These are phyloP conservation scores for Eucidaris tribuloides DNA, from an alignment of 35 echinoderm and acorn worm species.

Conservation along the genomic window DNA sequence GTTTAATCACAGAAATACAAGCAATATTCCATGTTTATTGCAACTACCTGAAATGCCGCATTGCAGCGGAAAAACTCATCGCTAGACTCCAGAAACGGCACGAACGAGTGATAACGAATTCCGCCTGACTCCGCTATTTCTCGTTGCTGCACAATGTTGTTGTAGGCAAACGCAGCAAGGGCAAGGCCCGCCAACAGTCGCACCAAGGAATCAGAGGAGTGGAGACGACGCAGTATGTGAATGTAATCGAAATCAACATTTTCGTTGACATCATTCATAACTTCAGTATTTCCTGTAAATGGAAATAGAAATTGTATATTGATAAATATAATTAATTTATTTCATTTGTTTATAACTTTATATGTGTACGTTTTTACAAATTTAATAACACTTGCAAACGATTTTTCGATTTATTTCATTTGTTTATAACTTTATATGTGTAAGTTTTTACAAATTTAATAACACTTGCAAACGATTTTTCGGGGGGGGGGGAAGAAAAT, in stretches of 20 bases:
- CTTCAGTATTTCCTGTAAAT: slow-evolving; percentile 76
- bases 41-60: slow-evolving; percentile 96
- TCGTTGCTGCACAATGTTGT: slow-evolving; percentile 81
- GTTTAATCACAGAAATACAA: too few relatives aligned
- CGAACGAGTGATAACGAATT: slow-evolving; percentile 91
- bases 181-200: slow-evolving; percentile 74
- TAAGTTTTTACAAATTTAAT: too few relatives aligned
- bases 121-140: slow-evolving; percentile 98
- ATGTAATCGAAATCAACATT: slow-evolving; percentile 92
- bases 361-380: too few relatives aligned
- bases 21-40: too few relatives aligned
- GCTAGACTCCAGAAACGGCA: slow-evolving; percentile 84
- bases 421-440: too few relatives aligned
- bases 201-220: slow-evolving; percentile 81
- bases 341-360: too few relatives aligned
- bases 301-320: background rate
- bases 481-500: too few relatives aligned
- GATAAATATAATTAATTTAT: too few relatives aligned
- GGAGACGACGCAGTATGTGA: slow-evolving; percentile 79
- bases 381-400: too few relatives aligned
- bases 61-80: slow-evolving; percentile 94
- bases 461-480: too few relatives aligned
- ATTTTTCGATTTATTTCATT: too few relatives aligned
- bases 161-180: slow-evolving; percentile 88
- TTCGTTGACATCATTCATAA: slow-evolving; percentile 83